Conservation (phyloP, 2,888 invertebrate species). For the Cancer borealis region DNA sequence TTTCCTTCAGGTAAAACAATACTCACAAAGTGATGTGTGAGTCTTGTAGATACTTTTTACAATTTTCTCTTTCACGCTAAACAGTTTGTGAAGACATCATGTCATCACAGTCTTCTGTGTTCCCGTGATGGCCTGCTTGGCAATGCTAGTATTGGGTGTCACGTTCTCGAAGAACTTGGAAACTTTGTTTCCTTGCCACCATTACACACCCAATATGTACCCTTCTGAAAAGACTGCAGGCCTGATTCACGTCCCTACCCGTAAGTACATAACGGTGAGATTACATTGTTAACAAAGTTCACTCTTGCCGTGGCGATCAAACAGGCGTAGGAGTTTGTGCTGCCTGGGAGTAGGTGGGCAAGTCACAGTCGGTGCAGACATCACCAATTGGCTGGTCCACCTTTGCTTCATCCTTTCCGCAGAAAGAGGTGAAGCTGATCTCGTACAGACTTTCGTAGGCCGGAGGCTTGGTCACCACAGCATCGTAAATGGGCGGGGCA, state of each 20-base stretch:
- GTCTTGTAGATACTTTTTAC: not conserved
- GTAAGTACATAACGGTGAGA: not conserved
- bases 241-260: not conserved
- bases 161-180: not conserved
- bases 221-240: not conserved
- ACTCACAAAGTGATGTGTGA: too few species aligned
- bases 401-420: not conserved
- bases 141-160: not conserved
- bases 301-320: not conserved
- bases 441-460: not conserved
- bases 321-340: not conserved
- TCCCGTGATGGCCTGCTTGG: not conserved
- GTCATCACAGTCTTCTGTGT: not conserved
- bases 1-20: too few species aligned
- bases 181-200: not conserved
- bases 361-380: not conserved
- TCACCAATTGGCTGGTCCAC: not conserved
- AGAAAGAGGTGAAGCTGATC: not conserved
- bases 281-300: not conserved
- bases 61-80: not conserved
- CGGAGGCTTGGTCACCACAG: not conserved
- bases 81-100: slow-evolving; percentile 13
- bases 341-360: not conserved
- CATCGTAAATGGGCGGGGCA: not conserved
- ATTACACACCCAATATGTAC: not conserved